Conservation (phyloP, 1,140 invertebrate genomes). For the Habropoda laboriosa region DNA sequence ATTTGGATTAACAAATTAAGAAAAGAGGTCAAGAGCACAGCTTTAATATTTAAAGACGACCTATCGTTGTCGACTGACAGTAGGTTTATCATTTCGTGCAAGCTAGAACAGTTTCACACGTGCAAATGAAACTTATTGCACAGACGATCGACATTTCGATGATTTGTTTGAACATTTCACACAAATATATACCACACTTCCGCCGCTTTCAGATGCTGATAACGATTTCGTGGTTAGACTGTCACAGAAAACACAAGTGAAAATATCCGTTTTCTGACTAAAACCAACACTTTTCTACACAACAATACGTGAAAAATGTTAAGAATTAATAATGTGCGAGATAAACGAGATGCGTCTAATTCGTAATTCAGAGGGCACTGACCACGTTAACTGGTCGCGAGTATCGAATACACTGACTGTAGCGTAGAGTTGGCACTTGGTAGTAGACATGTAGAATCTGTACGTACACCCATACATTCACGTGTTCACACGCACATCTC, state of each 20-base stretch:
- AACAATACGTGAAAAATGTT: neutral
- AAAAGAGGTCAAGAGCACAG: neutral
- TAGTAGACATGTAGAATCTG: conserved; percentile 37
- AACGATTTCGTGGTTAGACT: neutral
- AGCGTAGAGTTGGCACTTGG: conserved; percentile 40
- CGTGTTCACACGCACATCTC: neutral
- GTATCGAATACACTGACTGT: conserved; percentile 62
- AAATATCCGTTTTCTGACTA: neutral
- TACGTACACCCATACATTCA: neutral
- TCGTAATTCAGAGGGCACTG: conserved; percentile 59
- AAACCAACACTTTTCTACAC: neutral
- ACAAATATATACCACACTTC: neutral
- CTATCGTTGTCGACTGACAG: neutral
- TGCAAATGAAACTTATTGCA: neutral
- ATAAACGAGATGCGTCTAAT: conserved; percentile 26
- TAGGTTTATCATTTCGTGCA: neutral
- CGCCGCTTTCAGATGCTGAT: neutral
- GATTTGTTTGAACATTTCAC: neutral
- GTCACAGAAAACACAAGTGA: neutral
- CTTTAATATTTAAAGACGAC: neutral
- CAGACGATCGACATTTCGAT: conserved; percentile 15
- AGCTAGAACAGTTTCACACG: too few species aligned
- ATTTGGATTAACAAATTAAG: too few species aligned
- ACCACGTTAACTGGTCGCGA: conserved; percentile 59
- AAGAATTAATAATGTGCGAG: neutral